phyloP scores from a whole-genome alignment of 2,113 vertebrate species.

The Rhadina sibilatrix region DNA sequence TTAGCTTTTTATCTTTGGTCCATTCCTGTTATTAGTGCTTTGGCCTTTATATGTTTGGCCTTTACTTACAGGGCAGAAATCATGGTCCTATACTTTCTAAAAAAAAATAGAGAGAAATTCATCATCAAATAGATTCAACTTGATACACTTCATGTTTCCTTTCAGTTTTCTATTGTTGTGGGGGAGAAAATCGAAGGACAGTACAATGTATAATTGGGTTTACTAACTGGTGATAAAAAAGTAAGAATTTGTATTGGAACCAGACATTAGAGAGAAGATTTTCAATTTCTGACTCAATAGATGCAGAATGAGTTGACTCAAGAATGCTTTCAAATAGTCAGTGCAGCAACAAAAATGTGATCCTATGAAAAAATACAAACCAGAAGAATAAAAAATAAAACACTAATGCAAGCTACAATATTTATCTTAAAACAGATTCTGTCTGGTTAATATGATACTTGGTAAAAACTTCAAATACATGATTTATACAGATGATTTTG shows the following conservation, averaged over 20 bases:
- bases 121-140: neutral
- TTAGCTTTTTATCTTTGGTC: neutral
- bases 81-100: neutral
- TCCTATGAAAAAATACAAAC: neutral
- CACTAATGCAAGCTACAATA: neutral
- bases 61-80: neutral
- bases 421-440: neutral
- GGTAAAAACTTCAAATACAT: neutral
- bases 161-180: neutral
- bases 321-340: neutral
- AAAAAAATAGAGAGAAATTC: neutral
- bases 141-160: neutral
- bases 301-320: neutral
- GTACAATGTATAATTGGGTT: neutral
- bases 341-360: neutral
- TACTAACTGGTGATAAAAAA: neutral
- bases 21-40: neutral
- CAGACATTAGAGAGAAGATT: neutral
- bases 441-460: neutral
- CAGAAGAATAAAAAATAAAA: neutral
- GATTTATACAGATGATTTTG: neutral
- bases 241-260: neutral
- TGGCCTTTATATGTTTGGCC: neutral
- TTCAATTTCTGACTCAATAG: neutral
- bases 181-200: neutral